These are phyloP conservation scores for Tetragonisca angustula DNA, from an alignment of 2,888 invertebrate species.

Conservation along the genomic window DNA sequence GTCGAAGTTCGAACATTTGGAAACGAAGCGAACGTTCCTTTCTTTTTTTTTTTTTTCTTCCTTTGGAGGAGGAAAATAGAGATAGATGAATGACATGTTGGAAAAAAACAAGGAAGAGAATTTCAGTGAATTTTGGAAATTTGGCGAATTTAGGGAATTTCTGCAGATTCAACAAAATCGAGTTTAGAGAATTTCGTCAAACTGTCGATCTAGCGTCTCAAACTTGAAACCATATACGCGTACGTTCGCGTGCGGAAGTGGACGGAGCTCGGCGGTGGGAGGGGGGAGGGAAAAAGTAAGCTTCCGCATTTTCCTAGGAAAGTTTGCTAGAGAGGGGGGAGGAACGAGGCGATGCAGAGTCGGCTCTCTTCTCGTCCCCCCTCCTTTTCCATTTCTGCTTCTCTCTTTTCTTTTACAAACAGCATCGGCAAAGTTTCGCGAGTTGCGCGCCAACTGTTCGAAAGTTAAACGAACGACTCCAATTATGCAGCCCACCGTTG, in stretches of 20 bases:
- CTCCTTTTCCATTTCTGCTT: slow-evolving; percentile 41
- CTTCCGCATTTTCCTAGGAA: slow-evolving; percentile 56
- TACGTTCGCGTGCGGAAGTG: too few species aligned
- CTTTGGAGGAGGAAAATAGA: neutral
- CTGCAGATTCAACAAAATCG: too few species aligned
- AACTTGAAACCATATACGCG: too few species aligned
- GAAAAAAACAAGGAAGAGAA: neutral
- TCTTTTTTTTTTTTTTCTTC: too few species aligned
- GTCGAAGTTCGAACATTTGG: too few species aligned
- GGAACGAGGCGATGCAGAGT: neutral
- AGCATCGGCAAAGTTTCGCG: slow-evolving; percentile 73
- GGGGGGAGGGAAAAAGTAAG: slow-evolving; percentile 38
- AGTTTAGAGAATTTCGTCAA: too few species aligned
- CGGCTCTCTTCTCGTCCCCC: slow-evolving; percentile 14
- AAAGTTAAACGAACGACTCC: slow-evolving; percentile 80
- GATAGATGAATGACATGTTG: too few species aligned
- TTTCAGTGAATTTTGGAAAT: neutral
- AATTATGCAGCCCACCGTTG: slow-evolving; percentile 77
- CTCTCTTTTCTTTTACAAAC: slow-evolving; percentile 51
- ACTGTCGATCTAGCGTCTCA: too few species aligned
- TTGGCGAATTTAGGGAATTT: too few species aligned
- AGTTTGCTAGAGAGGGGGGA: slow-evolving; percentile 35
- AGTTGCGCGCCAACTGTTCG: slow-evolving; percentile 73
- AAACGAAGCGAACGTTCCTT: too few species aligned
- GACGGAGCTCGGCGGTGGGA: too few species aligned